Percentiles rank a stretch among this genome's conserved stretches.
Evolutionary conservation across 1,140 invertebrate genomes (phyloP).

Genomic region (Zaprionus gabonicus): DNA sequence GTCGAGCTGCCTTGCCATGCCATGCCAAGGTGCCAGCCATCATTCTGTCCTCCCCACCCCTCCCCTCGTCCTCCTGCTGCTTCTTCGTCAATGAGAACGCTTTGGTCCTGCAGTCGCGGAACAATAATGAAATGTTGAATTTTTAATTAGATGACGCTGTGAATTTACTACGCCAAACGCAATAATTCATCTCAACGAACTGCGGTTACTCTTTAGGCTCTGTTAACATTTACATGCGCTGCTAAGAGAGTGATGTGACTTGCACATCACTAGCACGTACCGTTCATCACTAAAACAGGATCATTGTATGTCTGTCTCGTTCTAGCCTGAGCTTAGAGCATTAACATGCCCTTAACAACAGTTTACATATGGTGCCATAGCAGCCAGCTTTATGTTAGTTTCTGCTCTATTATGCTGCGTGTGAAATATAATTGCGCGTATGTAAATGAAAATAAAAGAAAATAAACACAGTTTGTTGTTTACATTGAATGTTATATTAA

Average conservation of each 20-base stretch:
- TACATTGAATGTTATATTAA: constrained; percentile 4
- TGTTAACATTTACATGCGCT: background rate
- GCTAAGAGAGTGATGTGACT: background rate
- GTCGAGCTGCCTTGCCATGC: background rate
- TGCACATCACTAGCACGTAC: background rate
- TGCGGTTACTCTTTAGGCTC: background rate
- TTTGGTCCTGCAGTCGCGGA: constrained; percentile 60
- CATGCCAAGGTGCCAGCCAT: background rate
- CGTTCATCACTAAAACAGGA: background rate
- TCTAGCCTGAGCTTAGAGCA: background rate
- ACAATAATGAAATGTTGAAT: constrained; percentile 76
- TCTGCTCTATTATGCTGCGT: background rate
- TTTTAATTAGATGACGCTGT: constrained; percentile 74
- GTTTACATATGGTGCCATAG: background rate
- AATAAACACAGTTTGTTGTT: constrained; percentile 14
- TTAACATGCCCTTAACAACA: background rate
- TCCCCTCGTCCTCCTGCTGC: background rate
- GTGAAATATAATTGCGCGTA: background rate
- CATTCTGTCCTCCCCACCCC: background rate
- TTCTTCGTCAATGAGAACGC: constrained; percentile 31
- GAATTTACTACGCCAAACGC: constrained; percentile 7
- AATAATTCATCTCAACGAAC: background rate
- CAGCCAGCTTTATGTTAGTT: background rate
- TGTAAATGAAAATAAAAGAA: background rate
- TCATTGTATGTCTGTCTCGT: background rate